These are phyloP conservation scores for Disparrhopalites patrizii DNA, from an alignment of 2,888 invertebrate species.

Conservation along the genomic window DNA sequence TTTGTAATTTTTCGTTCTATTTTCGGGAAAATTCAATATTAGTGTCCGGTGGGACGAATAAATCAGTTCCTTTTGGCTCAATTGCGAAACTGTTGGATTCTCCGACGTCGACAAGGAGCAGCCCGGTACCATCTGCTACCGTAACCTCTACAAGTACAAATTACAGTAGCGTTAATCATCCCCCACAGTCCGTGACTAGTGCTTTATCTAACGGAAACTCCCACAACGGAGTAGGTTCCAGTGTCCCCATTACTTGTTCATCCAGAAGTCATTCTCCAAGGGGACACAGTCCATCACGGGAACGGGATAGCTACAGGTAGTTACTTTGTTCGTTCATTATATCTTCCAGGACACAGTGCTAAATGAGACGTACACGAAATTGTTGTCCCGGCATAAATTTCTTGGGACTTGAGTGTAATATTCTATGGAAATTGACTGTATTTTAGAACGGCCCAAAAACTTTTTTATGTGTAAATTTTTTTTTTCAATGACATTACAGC, in stretches of 20 bases:
- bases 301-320: slow-evolving; percentile 82
- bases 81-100: slow-evolving; percentile 47
- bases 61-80: slow-evolving; percentile 44
- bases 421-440: neutral
- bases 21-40: no score
- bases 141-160: slow-evolving; percentile 29
- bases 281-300: slow-evolving; percentile 72
- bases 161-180: slow-evolving; percentile 30
- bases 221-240: slow-evolving; percentile 31
- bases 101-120: slow-evolving; percentile 31
- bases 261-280: slow-evolving; percentile 63
- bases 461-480: neutral
- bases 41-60: slow-evolving; percentile 16
- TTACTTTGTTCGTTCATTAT: neutral
- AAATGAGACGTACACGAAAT: no score
- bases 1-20: no score
- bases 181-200: slow-evolving; percentile 17
- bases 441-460: neutral
- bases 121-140: slow-evolving; percentile 8
- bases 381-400: no score
- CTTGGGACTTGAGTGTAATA: no score
- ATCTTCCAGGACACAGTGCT: no score
- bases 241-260: slow-evolving; percentile 39
- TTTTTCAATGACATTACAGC: slow-evolving; percentile 54
- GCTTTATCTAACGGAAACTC: slow-evolving; percentile 5